These are phyloP conservation scores for Rotaria magnacalcarata DNA, from an alignment of 2,888 invertebrate species.

Conservation along the genomic window DNA sequence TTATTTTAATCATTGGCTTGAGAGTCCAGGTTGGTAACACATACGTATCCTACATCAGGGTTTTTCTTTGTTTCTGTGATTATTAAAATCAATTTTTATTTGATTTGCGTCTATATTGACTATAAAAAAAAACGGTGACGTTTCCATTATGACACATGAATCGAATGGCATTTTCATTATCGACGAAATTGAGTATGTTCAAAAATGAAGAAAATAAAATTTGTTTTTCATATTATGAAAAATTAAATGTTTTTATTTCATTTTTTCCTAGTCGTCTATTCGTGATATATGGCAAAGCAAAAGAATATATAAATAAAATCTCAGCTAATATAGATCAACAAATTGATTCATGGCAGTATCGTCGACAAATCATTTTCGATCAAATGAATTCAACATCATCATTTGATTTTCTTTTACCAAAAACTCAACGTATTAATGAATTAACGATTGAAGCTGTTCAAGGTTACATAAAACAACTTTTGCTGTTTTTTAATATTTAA, in stretches of 20 bases:
- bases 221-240: background rate
- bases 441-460: background rate
- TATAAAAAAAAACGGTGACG: background rate
- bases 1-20: background rate
- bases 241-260: background rate
- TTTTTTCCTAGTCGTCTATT: background rate
- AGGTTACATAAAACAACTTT: background rate
- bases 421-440: slow-evolving; percentile 3
- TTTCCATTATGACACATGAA: background rate
- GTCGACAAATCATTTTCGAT: background rate
- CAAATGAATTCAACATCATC: background rate
- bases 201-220: background rate
- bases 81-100: background rate
- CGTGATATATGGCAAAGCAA: background rate
- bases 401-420: background rate
- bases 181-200: background rate
- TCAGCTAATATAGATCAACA: background rate
- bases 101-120: background rate
- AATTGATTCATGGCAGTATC: background rate
- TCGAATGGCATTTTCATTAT: background rate
- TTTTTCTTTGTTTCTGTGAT: background rate
- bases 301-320: background rate
- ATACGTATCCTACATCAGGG: background rate
- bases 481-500: too few species aligned
- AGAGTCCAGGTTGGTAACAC: background rate